Percentiles rank a stretch among this genome's conserved stretches.
Conservation (phyloP, 1,140 invertebrate species). For the Venturia canescens region DNA sequence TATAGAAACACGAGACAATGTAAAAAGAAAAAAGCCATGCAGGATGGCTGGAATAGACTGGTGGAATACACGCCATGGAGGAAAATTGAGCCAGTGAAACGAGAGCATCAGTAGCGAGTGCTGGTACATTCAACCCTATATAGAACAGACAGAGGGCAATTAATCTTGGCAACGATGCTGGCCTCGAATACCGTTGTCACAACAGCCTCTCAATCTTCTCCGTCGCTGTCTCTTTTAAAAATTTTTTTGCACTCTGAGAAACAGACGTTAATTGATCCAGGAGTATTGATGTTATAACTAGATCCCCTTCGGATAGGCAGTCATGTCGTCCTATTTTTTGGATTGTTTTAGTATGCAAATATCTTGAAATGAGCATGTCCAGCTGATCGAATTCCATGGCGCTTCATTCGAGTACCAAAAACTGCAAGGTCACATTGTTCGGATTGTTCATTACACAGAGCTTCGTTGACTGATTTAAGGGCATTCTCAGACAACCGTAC, state of each 20-base stretch:
- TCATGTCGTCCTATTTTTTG: not conserved
- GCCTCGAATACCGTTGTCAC: conserved; percentile 51
- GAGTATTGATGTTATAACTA: conserved; percentile 72
- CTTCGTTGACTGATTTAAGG: not conserved
- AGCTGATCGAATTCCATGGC: not conserved
- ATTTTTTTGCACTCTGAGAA: conserved; percentile 29
- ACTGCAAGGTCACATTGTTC: not conserved
- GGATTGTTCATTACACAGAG: not conserved
- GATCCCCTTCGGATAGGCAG: conserved; percentile 4
- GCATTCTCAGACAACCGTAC: not conserved
- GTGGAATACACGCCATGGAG: conserved; percentile 34
- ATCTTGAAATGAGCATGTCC: not conserved
- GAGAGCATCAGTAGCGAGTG: conserved; percentile 46
- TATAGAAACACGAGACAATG: not conserved
- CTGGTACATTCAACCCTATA: conserved; percentile 13
- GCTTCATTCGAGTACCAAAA: not conserved
- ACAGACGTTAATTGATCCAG: conserved; percentile 69
- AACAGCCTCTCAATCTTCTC: conserved; percentile 27
- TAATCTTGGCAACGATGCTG: conserved; percentile 63
- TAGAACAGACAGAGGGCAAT: conserved; percentile 54
- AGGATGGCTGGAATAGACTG: conserved; percentile 27
- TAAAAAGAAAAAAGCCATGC: conserved; percentile 16
- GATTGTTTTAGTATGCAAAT: not conserved
- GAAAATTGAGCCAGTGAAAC: conserved; percentile 37
- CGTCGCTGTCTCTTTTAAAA: not conserved